Conservation (phyloP, 2,797 vertebrate genomes). For the Malurus leucopterus region DNA sequence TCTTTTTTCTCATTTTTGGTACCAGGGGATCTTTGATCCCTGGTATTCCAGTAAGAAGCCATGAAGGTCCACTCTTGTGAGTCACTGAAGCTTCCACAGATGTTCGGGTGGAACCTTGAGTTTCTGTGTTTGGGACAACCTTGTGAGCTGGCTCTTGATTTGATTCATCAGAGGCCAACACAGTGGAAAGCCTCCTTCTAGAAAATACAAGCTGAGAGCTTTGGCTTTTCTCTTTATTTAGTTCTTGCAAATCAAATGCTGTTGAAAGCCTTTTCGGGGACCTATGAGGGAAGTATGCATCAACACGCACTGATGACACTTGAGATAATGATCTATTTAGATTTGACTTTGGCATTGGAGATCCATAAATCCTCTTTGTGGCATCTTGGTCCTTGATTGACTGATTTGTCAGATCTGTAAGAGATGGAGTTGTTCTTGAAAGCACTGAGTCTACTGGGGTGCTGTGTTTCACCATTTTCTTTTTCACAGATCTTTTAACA, state of each 20-base stretch:
- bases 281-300: neutral
- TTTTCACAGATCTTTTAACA: constrained; percentile 30
- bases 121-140: neutral
- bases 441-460: constrained; percentile 6
- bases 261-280: neutral
- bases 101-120: neutral
- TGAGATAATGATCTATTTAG: neutral
- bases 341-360: neutral
- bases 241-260: neutral
- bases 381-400: neutral
- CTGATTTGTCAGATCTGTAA: neutral
- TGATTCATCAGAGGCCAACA: constrained; percentile 39
- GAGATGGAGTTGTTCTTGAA: neutral
- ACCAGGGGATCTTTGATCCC: neutral
- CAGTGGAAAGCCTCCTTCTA: constrained; percentile 50
- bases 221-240: neutral
- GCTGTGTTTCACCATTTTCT: constrained; percentile 21
- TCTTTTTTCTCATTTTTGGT: constrained; percentile 17
- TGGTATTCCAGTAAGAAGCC: constrained; percentile 6
- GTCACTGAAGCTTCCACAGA: neutral
- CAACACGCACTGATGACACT: neutral
- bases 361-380: neutral
- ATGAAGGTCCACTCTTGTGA: neutral
- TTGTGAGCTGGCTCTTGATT: neutral
- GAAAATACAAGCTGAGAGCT: neutral